Evolutionary conservation across 2,797 vertebrate genomes (phyloP).

Genomic region (Aldrovandia affinis): DNA sequence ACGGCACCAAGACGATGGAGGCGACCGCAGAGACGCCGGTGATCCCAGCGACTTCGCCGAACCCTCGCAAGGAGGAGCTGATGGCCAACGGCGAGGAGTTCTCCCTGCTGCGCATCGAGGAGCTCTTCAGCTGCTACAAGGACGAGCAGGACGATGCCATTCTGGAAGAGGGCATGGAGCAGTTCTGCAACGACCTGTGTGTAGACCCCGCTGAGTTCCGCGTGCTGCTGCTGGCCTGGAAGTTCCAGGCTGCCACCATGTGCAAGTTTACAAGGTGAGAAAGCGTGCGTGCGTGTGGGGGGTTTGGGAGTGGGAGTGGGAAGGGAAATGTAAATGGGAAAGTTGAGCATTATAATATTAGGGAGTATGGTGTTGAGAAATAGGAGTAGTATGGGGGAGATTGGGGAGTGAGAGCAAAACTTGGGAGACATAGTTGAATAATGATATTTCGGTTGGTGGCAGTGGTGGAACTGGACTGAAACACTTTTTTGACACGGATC

Average conservation of each 20-base stretch:
- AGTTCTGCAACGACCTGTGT: conserved; percentile 93
- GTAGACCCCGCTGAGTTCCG: conserved; percentile 97
- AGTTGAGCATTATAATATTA: background rate
- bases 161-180: conserved; percentile 98
- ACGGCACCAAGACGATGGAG: conserved; percentile 91
- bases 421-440: too few species aligned
- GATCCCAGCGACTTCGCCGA: conserved; percentile 68
- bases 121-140: conserved; percentile 91
- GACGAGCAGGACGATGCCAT: conserved; percentile 94
- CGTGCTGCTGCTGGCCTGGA: conserved; percentile 97
- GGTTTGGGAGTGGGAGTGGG: background rate
- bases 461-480: background rate
- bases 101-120: conserved; percentile 84
- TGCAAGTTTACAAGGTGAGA: conserved; percentile 98
- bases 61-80: conserved; percentile 76
- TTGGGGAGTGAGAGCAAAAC: background rate
- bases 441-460: background rate
- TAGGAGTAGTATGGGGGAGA: background rate
- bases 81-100: conserved; percentile 77
- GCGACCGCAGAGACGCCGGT: conserved; percentile 78
- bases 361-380: background rate
- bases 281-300: background rate
- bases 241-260: conserved; percentile 99
- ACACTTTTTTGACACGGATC: background rate
- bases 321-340: background rate